These are phyloP conservation scores for Aphelenchoides besseyi DNA, from an alignment of 1,140 invertebrate species.

Conservation along the genomic window DNA sequence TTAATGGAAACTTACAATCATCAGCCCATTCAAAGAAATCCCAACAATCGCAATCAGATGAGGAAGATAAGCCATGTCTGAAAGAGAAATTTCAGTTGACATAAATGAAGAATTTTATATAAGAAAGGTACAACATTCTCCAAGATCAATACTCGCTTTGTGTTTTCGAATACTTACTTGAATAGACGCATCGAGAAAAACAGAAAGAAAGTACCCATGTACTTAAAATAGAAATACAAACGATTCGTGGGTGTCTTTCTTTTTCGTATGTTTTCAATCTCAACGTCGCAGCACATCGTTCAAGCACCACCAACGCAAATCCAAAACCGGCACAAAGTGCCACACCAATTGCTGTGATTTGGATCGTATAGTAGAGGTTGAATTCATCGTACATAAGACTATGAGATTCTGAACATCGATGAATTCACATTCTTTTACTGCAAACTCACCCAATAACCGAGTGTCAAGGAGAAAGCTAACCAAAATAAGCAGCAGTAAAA, in stretches of 20 bases:
- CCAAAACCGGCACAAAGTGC: not conserved
- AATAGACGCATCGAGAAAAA: not conserved
- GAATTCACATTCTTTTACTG: not conserved
- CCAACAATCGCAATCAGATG: no score
- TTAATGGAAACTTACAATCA: not conserved
- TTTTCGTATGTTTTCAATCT: not conserved
- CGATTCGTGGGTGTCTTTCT: not conserved
- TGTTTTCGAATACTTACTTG: not conserved
- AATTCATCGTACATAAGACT: not conserved
- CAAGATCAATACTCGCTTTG: not conserved
- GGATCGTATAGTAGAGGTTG: not conserved
- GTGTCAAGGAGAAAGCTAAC: not conserved
- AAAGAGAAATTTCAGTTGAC: no score
- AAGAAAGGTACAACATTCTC: no score
- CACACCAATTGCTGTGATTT: not conserved
- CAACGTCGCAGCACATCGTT: not conserved
- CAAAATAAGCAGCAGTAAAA: not conserved
- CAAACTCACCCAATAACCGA: not conserved
- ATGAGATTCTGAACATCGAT: not conserved
- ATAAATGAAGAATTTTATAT: no score
- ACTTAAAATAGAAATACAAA: not conserved
- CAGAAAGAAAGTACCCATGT: not conserved
- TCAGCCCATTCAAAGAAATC: no score
- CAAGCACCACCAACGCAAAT: not conserved
- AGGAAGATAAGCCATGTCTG: no score